Base-by-base conservation (phyloP, 2,113 vertebrate genomes). In the Xiphias gladius region DNA sequence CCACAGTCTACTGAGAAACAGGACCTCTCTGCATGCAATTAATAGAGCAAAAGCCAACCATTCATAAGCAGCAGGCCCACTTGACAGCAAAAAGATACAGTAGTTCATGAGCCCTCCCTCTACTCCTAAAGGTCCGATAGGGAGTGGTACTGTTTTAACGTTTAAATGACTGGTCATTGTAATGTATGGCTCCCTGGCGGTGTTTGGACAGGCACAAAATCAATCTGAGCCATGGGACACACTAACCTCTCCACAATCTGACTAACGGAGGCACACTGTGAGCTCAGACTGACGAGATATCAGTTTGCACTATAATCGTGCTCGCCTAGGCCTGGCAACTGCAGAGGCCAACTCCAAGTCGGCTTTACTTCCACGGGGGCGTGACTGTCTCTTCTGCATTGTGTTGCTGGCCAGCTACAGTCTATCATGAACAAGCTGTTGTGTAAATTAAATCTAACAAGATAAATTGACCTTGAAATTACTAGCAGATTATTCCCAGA, bases 171-270 rank as follows among this genome's bases (percentile, higher is more conserved):
- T 79, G 85, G 86, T 80, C 77, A 76, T 35, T 8, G 80, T 86
- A 89, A 92, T 73, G 76, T 79, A 92, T 72, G 87, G 80, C 79
- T 91, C 75, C 77, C 84, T 26, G 37, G 84, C 6, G 58, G 58
- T 83, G 84, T 84, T 88, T 83, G 84, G 87, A 91, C 87, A 82
- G 85, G 76, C 87, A 82, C 75, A 81, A 90, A 92, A 92, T 94
- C 89, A 91, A 92, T 91, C 12, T 35, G 86, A 85, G 80, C 82
- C 73, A 69, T 63, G 84, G 89, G 90, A 84, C 88, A 81, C 78
- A 85, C 79, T 74, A 84, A 84, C 85, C 75, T 85, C 66, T 86
- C 65, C 28, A 19, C 80, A 80, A 78, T 86, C 86, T 79, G 78
- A 76, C 88, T 73, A 85, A 85, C 62, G 0, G 81, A 73, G 59